Base-by-base conservation (phyloP, 1,140 invertebrate genomes). In the Vanessa atalanta region DNA sequence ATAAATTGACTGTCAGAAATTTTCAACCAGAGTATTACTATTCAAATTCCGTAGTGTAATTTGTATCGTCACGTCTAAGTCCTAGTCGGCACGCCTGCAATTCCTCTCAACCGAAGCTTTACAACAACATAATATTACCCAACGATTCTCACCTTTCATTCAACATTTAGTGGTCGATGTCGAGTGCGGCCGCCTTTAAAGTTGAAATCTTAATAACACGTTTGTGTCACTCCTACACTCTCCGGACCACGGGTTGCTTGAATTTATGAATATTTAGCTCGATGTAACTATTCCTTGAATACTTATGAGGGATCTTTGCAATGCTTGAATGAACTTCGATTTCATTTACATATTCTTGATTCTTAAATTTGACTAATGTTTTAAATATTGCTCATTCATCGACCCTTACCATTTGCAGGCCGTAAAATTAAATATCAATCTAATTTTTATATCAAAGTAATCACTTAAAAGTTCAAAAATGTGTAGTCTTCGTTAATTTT, bases 131-230 rank as follows among this genome's bases (percentile, higher is more conserved):
- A 57, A 43, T 70, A 70, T 70, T 77, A 73, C 55, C 61, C 75
- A 77, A 77, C 63, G 50, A 60, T 69, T 72, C 53, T 73, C 70
- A 77, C 71, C 75, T 72, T 76, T 73, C 76, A 67, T 73, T 74
- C 76, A 77, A 71, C 72, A 65, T 72, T 71, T 51, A 73, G 72
- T 64, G 68, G 47, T 37, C 68, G 72, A 70, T 71, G 72, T 77
- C 68, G 68, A 70, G 70, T 63, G 63, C 60, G 66, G 71, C 71
- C 53, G 65, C 64, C 70, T 71, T 57, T 74, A 76, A 71, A 77
- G 72, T 60, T 70, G 76, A 77, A 74, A 77, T 74, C 76, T 77
- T 77, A 75, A 74, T 78, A 72, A 75, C 76, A 74, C 23, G 72
- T 43, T 71, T 48, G 68, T 70, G 66, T 69, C 71, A 77, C 76